These are phyloP conservation scores for Varanus salvator DNA, from an alignment of 2,113 vertebrate species.

Conservation along the genomic window DNA sequence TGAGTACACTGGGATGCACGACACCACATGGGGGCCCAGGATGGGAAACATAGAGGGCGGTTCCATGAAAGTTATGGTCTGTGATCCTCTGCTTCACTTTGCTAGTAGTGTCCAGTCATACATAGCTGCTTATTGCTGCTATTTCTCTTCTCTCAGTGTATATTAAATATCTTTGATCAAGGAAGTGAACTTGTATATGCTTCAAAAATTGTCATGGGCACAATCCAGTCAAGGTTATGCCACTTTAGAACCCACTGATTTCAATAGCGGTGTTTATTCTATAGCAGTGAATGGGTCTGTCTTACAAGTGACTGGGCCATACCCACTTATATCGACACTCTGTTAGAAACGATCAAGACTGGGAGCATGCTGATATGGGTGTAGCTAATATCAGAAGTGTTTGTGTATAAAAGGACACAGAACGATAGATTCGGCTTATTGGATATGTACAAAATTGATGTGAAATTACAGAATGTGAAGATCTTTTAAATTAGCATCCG, in stretches of 20 bases:
- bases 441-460: background rate
- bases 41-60: background rate
- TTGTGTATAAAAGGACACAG: background rate
- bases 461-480: slow-evolving; percentile 23
- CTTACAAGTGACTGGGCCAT: background rate
- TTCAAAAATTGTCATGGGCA: background rate
- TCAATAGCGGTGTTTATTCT: background rate
- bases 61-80: background rate
- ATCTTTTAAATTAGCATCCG: slow-evolving; percentile 21
- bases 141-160: background rate
- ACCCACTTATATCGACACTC: background rate
- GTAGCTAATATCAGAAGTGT: background rate
- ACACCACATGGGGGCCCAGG: too few species aligned
- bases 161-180: background rate
- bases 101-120: background rate
- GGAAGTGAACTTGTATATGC: background rate
- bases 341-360: background rate
- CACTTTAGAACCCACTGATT: background rate
- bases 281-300: background rate
- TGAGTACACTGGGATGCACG: too few species aligned
- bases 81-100: background rate
- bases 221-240: background rate
- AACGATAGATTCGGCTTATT: background rate
- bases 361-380: background rate
- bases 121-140: background rate